Evolutionary conservation across 2,113 vertebrate genomes (phyloP).

Genomic region (Ceyx melanurus): DNA sequence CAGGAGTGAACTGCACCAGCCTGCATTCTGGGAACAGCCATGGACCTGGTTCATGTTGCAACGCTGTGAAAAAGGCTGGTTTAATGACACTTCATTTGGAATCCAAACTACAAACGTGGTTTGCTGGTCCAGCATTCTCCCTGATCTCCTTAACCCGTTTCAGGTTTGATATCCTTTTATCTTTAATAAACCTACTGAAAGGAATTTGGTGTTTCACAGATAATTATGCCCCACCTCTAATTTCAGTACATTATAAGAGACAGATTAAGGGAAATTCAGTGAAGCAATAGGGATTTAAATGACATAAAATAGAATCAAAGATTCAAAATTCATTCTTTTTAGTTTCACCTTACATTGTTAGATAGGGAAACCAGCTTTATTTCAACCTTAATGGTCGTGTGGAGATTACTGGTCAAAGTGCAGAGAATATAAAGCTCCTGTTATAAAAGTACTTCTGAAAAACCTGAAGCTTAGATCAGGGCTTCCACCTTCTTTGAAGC

Average conservation of each 20-base stretch:
- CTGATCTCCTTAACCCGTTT: conserved; percentile 17
- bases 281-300: conserved; percentile 45
- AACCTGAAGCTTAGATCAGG: conserved; percentile 55
- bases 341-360: conserved; percentile 13
- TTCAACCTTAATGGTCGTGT: conserved; percentile 34
- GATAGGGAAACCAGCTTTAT: conserved; percentile 39
- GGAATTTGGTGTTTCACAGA: not conserved
- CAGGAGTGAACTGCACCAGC: not conserved
- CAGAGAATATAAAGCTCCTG: conserved; percentile 61
- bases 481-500: conserved; percentile 60
- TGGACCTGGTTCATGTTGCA: not conserved
- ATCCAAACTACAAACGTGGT: conserved; percentile 10
- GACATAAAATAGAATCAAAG: conserved; percentile 54
- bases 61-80: not conserved
- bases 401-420: conserved; percentile 68
- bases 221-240: conserved; percentile 43
- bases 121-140: not conserved
- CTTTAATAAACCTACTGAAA: conserved; percentile 36
- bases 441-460: conserved; percentile 59
- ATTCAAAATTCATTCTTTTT: conserved; percentile 50
- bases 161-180: conserved; percentile 27
- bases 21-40: not conserved
- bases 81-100: conserved; percentile 15
- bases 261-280: conserved; percentile 28
- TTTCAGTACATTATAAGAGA: conserved; percentile 12